These are phyloP conservation scores for Scyliorhinus canicula DNA, from an alignment of 2,797 vertebrate genomes.

Conservation along the genomic window DNA sequence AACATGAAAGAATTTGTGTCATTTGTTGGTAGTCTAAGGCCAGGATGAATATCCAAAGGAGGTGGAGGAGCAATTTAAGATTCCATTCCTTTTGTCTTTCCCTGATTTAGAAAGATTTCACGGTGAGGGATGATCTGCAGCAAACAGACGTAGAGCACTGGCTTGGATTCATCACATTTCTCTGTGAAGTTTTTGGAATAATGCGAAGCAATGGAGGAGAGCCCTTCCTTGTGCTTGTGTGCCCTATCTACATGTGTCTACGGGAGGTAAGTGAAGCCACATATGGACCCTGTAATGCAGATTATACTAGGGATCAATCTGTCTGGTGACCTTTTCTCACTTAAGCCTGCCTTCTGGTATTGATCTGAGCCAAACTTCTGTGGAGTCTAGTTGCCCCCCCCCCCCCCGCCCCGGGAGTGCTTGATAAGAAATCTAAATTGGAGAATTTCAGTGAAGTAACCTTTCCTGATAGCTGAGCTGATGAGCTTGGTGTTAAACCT, in stretches of 20 bases:
- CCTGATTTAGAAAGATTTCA: conserved; percentile 81
- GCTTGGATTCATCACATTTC: conserved; percentile 96
- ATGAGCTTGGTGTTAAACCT: not conserved
- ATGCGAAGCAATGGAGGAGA: conserved; percentile 91
- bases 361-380: not conserved
- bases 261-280: conserved; percentile 67
- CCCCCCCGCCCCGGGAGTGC: not conserved
- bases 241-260: conserved; percentile 95
- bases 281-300: not conserved
- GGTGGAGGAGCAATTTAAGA: not conserved
- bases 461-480: not conserved
- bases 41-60: not conserved
- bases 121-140: conserved; percentile 78
- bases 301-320: not conserved
- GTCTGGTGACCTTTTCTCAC: too few relatives aligned
- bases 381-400: too few relatives aligned
- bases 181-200: conserved; percentile 90
- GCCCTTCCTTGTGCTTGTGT: conserved; percentile 89
- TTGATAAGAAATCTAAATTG: not conserved
- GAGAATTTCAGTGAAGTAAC: not conserved
- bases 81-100: not conserved
- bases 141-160: conserved; percentile 84
- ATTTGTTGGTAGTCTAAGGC: not conserved
- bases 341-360: not conserved
- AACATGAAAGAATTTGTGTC: not conserved